Percentiles rank a stretch among this genome's conserved stretches.
These are phyloP conservation scores for Orius laevigatus DNA, from an alignment of 1,140 invertebrate genomes.

Conservation along the genomic window DNA sequence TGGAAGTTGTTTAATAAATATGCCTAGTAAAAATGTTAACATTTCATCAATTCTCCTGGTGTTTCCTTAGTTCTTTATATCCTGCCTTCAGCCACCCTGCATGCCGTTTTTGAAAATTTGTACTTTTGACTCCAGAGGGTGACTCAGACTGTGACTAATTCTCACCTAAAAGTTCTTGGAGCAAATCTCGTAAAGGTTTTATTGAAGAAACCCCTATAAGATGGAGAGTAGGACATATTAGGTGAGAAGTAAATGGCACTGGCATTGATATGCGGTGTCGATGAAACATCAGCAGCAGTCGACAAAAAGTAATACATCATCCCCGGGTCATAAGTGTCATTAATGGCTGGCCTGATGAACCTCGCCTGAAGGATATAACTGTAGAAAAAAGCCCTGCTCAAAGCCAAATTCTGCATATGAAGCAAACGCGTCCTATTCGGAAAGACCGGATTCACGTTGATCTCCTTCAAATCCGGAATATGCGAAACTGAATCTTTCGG, in stretches of 20 bases:
- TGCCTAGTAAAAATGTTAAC: too few species aligned
- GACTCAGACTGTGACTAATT: too few species aligned
- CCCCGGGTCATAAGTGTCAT: conserved; percentile 86
- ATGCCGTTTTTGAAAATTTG: too few species aligned
- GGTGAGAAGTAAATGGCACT: conserved; percentile 89
- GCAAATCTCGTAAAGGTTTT: conserved; percentile 91
- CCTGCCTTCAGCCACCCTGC: too few species aligned
- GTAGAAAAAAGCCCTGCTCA: conserved; percentile 88
- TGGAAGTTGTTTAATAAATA: too few species aligned
- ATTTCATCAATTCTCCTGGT: too few species aligned
- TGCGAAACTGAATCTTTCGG: conserved; percentile 73
- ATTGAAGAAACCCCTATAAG: conserved; percentile 91
- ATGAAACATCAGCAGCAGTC: conserved; percentile 83
- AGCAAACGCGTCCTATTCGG: conserved; percentile 84
- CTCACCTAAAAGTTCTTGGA: conserved; percentile 63
- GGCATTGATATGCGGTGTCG: conserved; percentile 83
- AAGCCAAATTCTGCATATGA: conserved; percentile 89
- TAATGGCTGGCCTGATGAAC: conserved; percentile 74
- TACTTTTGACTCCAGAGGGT: too few species aligned
- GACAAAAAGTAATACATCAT: conserved; percentile 98
- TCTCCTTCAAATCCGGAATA: conserved; percentile 82
- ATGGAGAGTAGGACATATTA: conserved; percentile 86
- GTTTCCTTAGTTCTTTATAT: too few species aligned
- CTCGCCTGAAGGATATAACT: conserved; percentile 86
- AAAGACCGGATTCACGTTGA: conserved; percentile 89